Conservation (phyloP, 1,140 invertebrate species). For the Ruditapes philippinarum region DNA sequence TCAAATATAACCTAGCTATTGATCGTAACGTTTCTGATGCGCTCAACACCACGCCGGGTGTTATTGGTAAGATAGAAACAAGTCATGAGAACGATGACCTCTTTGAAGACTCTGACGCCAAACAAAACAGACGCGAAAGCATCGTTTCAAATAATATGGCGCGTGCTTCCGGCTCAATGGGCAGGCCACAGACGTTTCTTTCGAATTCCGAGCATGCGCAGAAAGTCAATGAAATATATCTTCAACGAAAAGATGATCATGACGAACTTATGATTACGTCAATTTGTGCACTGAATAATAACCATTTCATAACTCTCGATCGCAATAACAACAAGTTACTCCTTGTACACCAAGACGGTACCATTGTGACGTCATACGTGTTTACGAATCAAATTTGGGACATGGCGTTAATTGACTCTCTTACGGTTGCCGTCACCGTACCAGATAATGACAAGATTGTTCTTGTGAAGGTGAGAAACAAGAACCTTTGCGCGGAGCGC, state of each 20-base stretch:
- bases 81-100: slow-evolving; percentile 48
- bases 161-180: background rate
- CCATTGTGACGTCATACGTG: slow-evolving; percentile 48
- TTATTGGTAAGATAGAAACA: slow-evolving; percentile 57
- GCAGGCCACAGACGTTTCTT: background rate
- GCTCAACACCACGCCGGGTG: slow-evolving; percentile 45
- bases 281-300: slow-evolving; percentile 41
- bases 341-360: slow-evolving; percentile 48
- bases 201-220: slow-evolving; percentile 24
- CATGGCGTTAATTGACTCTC: slow-evolving; percentile 51
- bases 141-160: background rate
- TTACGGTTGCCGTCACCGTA: slow-evolving; percentile 56
- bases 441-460: slow-evolving; percentile 64
- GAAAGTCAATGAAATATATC: slow-evolving; percentile 43
- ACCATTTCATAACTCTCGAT: slow-evolving; percentile 60
- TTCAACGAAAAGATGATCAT: slow-evolving; percentile 54
- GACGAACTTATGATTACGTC: slow-evolving; percentile 56
- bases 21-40: slow-evolving; percentile 57
- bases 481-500: slow-evolving; percentile 42
- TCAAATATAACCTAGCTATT: slow-evolving; percentile 55
- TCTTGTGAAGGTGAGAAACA: slow-evolving; percentile 52
- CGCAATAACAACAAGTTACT: slow-evolving; percentile 58
- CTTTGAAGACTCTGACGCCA: background rate
- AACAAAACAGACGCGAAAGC: slow-evolving; percentile 4
- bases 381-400: slow-evolving; percentile 65